Base-by-base conservation (phyloP, 2,888 invertebrate genomes). In the Holacanthella duospinosa region DNA sequence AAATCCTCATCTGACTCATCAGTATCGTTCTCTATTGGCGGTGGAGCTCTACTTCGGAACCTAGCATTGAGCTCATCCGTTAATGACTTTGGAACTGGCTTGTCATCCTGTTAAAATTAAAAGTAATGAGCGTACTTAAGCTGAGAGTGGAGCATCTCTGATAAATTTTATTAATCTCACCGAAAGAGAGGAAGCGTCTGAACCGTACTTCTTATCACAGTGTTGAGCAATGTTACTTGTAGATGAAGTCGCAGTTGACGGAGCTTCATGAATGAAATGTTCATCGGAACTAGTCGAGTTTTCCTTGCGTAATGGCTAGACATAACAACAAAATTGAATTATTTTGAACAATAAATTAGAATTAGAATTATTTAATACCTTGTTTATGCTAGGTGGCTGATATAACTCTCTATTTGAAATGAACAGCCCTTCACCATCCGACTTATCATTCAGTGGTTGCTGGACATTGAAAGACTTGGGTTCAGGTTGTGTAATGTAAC, bases 1-100 rank as follows among this genome's bases (percentile, higher is more conserved):
- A 70, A 70, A 64, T 70, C 69, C 26, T 68, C 66, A 25, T 68
- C 68, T 55, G 66, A 68, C 27, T 70, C 69, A 29, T 63, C 63
- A n/a, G 61, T 60, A 36, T 36, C 61, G n/a, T 43, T 55, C n/a
- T 64, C 63, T 16, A 48, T 21, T 28, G 67, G 67, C 9, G 65
- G 60, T 19, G 61, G 64, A 43, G 59, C 48, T 9, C 43, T 43
- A 3, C 21, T 25, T 57, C 27, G 64, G 58, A 29, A 44, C 12
- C 43, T 60, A 63, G 55, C n/a, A 21, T 27, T 58, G 4, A 58
- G 29, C 19, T 58, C 58, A 21, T 58, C 58, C n/a, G n/a, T n/a
- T n/a, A n/a, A n/a, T 16, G 36, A 36, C 36, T 36, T 36, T 36
- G 36, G n/a, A n/a, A n/a, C n/a, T n/a, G n/a, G n/a, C n/a, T n/a